phyloP scores from a whole-genome alignment of 2,113 vertebrate species.

The Helogale parvula region DNA sequence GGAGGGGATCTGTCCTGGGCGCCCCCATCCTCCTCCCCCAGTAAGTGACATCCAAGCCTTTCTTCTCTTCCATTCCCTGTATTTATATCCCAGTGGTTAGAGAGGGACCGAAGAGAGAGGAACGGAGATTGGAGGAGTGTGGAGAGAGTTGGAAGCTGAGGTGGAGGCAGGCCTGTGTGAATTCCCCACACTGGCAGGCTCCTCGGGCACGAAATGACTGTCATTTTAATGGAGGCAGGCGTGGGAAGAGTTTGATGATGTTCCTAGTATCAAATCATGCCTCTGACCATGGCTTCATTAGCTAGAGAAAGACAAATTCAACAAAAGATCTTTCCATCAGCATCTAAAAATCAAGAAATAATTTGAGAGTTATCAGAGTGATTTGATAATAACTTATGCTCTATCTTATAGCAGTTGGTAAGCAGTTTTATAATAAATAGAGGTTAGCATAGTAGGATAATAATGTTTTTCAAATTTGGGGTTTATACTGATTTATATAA shows the following conservation, averaged over 20 bases:
- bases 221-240: not conserved
- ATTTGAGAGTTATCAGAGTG: not conserved
- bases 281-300: not conserved
- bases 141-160: not conserved
- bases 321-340: not conserved
- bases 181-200: not conserved
- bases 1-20: not conserved
- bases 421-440: not conserved
- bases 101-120: not conserved
- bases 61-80: not conserved
- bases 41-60: not conserved
- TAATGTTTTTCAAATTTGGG: not conserved
- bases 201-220: not conserved
- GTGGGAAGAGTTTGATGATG: not conserved
- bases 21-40: too few species aligned
- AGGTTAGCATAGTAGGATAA: not conserved
- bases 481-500: not conserved
- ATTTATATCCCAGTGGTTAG: not conserved
- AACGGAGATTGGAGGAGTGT: not conserved
- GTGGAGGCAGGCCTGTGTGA: not conserved
- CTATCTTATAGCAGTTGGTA: not conserved
- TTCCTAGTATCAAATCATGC: not conserved
- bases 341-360: not conserved
- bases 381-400: not conserved
- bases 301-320: not conserved